Percentiles rank a stretch among this genome's conserved stretches.
phyloP scores from a whole-genome alignment of 2,113 vertebrate species.

The Callopanchax toddi region DNA sequence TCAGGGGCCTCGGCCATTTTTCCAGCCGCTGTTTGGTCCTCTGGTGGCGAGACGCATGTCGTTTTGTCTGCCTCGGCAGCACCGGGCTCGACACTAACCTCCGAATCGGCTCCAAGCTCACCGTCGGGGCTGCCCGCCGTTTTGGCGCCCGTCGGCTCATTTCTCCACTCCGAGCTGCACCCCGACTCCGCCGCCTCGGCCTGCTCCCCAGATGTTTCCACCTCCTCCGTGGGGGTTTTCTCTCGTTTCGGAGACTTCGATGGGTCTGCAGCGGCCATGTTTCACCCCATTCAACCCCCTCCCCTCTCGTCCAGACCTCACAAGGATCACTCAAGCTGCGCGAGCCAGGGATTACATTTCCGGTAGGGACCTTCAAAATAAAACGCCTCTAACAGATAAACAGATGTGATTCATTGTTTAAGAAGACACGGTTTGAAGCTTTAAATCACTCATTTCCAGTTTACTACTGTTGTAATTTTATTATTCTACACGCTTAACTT shows the following conservation, averaged over 20 bases:
- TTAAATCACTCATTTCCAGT: slow-evolving; percentile 22
- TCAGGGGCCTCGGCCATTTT: slow-evolving; percentile 52
- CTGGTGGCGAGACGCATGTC: slow-evolving; percentile 44
- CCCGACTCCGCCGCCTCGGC: slow-evolving; percentile 17
- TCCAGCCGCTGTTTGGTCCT: slow-evolving; percentile 34
- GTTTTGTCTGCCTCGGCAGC: slow-evolving; percentile 56
- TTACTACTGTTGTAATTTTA: slow-evolving; percentile 3
- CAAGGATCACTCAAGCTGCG: slow-evolving; percentile 28
- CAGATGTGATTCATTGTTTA: neutral
- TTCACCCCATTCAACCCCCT: slow-evolving; percentile 72
- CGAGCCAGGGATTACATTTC: slow-evolving; percentile 35
- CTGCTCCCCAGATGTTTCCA: slow-evolving; percentile 29
- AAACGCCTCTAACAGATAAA: neutral
- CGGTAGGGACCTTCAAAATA: slow-evolving; percentile 61
- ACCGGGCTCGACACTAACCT: slow-evolving; percentile 49
- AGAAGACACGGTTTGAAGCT: slow-evolving; percentile 7
- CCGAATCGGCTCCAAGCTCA: slow-evolving; percentile 16
- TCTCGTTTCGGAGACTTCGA: slow-evolving; percentile 60
- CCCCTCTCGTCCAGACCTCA: slow-evolving; percentile 43
- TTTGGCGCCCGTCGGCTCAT: slow-evolving; percentile 8
- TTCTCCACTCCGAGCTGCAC: neutral
- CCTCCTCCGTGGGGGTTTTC: slow-evolving; percentile 54
- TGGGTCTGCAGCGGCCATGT: slow-evolving; percentile 78
- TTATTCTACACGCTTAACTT: slow-evolving; percentile 5
- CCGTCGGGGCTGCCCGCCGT: neutral